Evolutionary conservation across 2,113 vertebrate genomes (phyloP).

Genomic region (Lepidothrix coronata): DNA sequence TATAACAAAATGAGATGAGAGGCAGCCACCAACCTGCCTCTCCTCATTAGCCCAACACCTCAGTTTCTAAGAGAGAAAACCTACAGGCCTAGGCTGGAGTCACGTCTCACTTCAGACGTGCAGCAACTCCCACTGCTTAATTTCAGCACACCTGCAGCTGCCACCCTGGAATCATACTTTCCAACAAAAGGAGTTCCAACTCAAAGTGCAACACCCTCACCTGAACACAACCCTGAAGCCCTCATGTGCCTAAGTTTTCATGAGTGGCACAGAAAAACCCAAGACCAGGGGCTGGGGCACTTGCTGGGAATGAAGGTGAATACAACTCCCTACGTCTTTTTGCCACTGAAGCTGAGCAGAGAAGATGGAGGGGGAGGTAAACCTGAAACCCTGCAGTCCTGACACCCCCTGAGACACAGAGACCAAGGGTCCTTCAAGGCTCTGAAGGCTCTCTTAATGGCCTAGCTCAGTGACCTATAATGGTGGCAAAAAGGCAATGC

Average conservation of each 20-base stretch:
- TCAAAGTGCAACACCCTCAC: neutral
- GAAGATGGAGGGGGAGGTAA: neutral
- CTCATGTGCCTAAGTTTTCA: rapidly evolving
- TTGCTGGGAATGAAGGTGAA: neutral
- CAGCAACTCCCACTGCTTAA: neutral
- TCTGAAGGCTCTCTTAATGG: neutral
- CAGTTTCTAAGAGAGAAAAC: neutral
- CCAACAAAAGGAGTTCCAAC: neutral
- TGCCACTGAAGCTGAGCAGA: neutral
- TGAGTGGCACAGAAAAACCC: neutral
- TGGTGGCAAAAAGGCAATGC: neutral
- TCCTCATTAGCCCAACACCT: neutral
- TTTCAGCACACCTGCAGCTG: neutral
- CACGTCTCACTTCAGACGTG: neutral
- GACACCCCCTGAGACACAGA: neutral
- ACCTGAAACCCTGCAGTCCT: neutral
- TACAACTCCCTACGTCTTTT: neutral
- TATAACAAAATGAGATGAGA: neutral
- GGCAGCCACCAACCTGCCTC: neutral
- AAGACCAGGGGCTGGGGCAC: neutral
- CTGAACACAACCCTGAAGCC: neutral
- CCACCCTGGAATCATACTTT: rapidly evolving
- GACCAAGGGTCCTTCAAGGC: neutral
- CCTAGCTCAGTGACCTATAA: neutral
- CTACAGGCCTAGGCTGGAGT: neutral